These are phyloP conservation scores for Ostrea edulis DNA, from an alignment of 1,140 invertebrate genomes.

Conservation along the genomic window DNA sequence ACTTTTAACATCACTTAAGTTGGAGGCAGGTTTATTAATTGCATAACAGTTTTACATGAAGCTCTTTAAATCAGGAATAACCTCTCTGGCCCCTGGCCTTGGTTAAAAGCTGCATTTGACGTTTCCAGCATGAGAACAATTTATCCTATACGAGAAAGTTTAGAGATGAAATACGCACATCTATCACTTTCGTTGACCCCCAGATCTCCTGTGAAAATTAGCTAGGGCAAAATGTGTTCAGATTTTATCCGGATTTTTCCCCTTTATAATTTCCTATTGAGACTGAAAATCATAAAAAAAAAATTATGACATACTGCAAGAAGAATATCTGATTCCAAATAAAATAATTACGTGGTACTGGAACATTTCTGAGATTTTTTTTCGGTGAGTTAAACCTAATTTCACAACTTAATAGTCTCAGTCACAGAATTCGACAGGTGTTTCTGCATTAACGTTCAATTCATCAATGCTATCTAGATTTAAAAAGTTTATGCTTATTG, in stretches of 20 bases:
- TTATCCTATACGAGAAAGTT: not conserved
- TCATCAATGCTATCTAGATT: conserved; percentile 7
- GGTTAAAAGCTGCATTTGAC: conserved; percentile 1
- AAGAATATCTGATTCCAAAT: not conserved
- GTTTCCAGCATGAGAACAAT: not conserved
- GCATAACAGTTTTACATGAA: not conserved
- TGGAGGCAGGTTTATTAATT: conserved; percentile 8
- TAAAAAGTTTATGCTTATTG: conserved; percentile 15
- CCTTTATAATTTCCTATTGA: not conserved
- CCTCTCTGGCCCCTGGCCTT: not conserved
- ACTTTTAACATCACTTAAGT: not conserved
- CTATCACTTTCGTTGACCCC: not conserved
- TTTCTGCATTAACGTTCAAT: not conserved
- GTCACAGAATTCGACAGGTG: conserved; percentile 4
- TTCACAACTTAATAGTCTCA: not conserved
- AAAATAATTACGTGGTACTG: not conserved
- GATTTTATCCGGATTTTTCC: not conserved
- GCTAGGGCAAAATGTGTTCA: not conserved
- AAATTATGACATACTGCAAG: not conserved
- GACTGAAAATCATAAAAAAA: not conserved
- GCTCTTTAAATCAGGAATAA: not conserved
- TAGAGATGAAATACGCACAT: conserved; percentile 4
- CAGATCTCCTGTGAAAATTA: not conserved
- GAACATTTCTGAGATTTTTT: not conserved
- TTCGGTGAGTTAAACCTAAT: not conserved